Evolutionary conservation across 1,140 invertebrate species (phyloP), one percentile per base, ranked within the genome.

Genomic region (Hormaphis cornu): DNA sequence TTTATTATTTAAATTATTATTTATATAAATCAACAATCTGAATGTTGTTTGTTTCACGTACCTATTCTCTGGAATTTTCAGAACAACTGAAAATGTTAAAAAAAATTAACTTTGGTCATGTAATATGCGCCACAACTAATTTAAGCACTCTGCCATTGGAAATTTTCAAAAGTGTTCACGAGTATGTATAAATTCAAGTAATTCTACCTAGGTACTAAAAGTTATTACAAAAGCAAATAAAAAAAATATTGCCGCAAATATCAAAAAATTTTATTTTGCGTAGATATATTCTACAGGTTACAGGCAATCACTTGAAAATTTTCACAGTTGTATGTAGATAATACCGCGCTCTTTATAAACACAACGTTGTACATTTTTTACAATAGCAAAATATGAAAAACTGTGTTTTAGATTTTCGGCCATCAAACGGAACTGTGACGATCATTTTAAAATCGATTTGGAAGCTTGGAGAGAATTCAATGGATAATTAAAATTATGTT

Each of bases 401-500:
- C n/a, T n/a, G n/a, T 63, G 12, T 61, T 24, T 30, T 2, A 61
- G 59, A 18, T 63, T 46, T 48, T 63, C 59, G 28, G 30, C 59
- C 1, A 46, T 63, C 22, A 44, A 63, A 63, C 48, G 59, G 59
- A 63, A 30, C 48, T 63, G 59, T 16, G 18, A 63, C 24, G 44
- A 63, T 22, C 59, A 63, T 4, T 63, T 46, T 28, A 63, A 63
- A 63, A 63, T 63, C 16, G 26, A 63, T 20, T 14, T 63, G 20
- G 44, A 63, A 48, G 59, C 59, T 33, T 63, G 59, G 59, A 63
- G 42, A 63, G 28, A 30, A 48, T 61, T 61, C 8, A 61, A 61
- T 9, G 10, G 58, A 40, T 42, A 35, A 0, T 35, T 1, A 54
- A 53, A n/a, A n/a, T n/a, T n/a, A n/a, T n/a, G n/a, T n/a, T n/a